Evolutionary conservation across 1,140 invertebrate species (phyloP).

Genomic region (Cydia pomonella): DNA sequence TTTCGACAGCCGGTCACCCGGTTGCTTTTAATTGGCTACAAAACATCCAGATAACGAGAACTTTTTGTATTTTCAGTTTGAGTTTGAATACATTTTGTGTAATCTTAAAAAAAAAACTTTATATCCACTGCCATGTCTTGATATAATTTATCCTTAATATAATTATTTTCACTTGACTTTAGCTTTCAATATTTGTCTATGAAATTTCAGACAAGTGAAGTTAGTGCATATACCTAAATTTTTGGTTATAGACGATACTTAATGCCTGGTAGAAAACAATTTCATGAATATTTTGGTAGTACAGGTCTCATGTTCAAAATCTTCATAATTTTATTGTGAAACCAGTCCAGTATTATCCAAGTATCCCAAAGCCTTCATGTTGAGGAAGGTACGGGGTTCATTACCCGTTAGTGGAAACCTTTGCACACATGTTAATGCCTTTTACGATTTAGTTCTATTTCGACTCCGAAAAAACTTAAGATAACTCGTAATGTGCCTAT

Average conservation of each 20-base stretch:
- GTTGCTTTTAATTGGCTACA: conserved; percentile 76
- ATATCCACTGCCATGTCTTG: not conserved
- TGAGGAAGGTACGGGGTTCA: not conserved
- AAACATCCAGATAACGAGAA: conserved; percentile 70
- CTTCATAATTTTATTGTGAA: no score
- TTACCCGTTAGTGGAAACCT: not conserved
- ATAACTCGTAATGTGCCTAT: conserved; percentile 20
- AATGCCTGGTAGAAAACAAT: no score
- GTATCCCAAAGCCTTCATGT: not conserved
- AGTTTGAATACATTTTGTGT: not conserved
- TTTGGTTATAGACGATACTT: no score
- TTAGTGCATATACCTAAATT: no score
- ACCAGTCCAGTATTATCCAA: no score
- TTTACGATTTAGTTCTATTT: conserved; percentile 15
- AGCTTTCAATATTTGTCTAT: not conserved
- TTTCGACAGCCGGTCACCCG: conserved; percentile 61
- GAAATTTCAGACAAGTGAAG: no score
- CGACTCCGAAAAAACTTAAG: conserved; percentile 13
- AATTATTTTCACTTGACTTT: not conserved
- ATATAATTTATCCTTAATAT: not conserved
- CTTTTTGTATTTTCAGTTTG: conserved; percentile 31
- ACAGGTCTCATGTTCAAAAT: no score
- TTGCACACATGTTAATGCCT: conserved; percentile 19
- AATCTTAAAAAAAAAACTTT: conserved; percentile 5
- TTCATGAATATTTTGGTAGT: no score